Evolutionary conservation across 2,113 vertebrate species (phyloP).

Genomic region (Hypanus sabinus): DNA sequence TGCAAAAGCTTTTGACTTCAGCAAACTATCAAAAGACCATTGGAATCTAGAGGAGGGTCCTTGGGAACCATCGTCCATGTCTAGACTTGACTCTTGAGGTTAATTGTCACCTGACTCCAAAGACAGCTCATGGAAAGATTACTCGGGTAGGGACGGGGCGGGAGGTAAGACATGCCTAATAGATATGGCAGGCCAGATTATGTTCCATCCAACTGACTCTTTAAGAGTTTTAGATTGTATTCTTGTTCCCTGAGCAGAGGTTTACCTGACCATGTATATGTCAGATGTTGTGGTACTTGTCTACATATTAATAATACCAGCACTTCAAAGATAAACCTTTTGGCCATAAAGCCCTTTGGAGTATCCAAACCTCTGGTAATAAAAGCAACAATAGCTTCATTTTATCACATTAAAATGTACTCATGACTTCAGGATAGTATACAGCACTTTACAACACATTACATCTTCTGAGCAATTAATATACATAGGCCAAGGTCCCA

Average conservation of each 20-base stretch:
- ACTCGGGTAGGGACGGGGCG: too few species aligned
- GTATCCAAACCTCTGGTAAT: not conserved
- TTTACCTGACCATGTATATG: not conserved
- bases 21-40: too few species aligned
- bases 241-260: not conserved
- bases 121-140: too few species aligned
- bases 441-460: not conserved
- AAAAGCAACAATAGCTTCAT: not conserved
- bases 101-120: too few species aligned
- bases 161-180: too few species aligned
- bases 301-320: not conserved
- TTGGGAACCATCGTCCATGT: too few species aligned
- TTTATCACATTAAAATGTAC: not conserved
- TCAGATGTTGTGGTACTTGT: not conserved
- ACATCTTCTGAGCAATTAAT: not conserved
- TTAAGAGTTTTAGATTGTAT: not conserved
- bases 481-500: not conserved
- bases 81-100: too few species aligned
- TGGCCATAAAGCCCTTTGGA: not conserved
- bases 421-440: not conserved
- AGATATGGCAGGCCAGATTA: too few species aligned
- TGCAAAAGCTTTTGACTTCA: too few species aligned
- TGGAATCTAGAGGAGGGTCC: too few species aligned
- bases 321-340: not conserved
- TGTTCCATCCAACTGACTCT: not conserved